Evolutionary conservation across 2,113 vertebrate genomes (phyloP), one percentile per base, ranked within the genome.

Genomic region (Colius striatus): DNA sequence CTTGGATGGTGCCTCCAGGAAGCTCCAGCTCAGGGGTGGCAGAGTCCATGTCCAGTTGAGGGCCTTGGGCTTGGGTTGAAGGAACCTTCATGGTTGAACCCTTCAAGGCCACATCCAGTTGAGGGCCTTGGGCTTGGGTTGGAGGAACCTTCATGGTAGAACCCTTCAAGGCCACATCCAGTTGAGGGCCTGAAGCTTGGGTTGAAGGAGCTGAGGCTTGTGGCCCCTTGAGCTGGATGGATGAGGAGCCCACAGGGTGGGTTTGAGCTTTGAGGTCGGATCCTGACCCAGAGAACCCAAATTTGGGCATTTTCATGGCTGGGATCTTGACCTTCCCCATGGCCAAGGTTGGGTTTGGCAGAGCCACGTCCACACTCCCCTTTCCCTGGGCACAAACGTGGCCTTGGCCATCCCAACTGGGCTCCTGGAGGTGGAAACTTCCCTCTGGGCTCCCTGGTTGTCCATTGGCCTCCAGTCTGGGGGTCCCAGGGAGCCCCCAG

Each of bases 271-370:
- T 87, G 15, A 18, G 25, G 7, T 25, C 55, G 12, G 12, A n/a
- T 6, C 55, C n/a, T 58, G 57, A 20, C 0, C 6, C 1, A 21
- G 66, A 41, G 61, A 98, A 55, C 27, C 97, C 96, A 5, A 98
- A 98, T 63, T 89, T 97, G 48, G 98, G 98, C 74, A 96, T 75
- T 74, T 97, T 98, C 54, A 98, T 15, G 1, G 54, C 4, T 1
- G 98, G 98, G 19, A 98, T 96, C 66, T 96, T 96, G 88, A 98
- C 72, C 12, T 94, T 96, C 1, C 97, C 97, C 55, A 84, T 73
- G 0, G 97, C 89, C 3, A 54, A 12, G 5, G 62, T 27, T 1
- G 84, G 83, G 3, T 25, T 41, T 58, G 93, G 94, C 17, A 47
- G 10, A 0, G 23, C 7, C 32, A 51, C 25, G 1, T 5, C 83